phyloP scores from a whole-genome alignment of 2,797 vertebrate species.

The Enteromius thamalakanensis region DNA sequence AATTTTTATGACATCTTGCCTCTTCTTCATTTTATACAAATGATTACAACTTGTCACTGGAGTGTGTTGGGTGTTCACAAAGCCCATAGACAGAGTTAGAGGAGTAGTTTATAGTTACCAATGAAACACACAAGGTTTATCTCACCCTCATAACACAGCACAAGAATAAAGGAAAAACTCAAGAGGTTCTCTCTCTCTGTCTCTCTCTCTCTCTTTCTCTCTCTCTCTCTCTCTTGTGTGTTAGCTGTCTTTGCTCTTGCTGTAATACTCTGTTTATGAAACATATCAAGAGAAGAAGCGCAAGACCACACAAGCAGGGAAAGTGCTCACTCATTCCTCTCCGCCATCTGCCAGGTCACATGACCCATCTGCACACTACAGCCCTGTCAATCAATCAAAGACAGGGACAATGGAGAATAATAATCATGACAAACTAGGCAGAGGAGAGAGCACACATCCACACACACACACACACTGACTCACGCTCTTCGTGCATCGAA shows the following conservation, averaged over 20 bases:
- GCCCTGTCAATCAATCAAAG: slow-evolving; percentile 90
- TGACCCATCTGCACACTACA: slow-evolving; percentile 69
- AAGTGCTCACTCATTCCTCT: slow-evolving; percentile 70
- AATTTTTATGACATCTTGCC: background rate
- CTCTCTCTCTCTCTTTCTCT: slow-evolving; percentile 20
- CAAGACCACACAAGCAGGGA: slow-evolving; percentile 82
- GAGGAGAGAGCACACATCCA: slow-evolving; percentile 44
- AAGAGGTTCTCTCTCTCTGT: background rate
- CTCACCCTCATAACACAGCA: background rate
- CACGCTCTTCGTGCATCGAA: slow-evolving; percentile 65
- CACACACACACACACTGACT: slow-evolving; percentile 48
- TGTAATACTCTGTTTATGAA: slow-evolving; percentile 71
- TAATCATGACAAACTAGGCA: slow-evolving; percentile 57
- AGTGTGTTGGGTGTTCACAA: background rate
- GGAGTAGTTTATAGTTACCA: background rate
- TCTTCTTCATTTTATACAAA: background rate
- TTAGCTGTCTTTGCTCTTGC: slow-evolving; percentile 62
- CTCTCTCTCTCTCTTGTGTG: slow-evolving; percentile 2
- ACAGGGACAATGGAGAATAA: slow-evolving; percentile 66
- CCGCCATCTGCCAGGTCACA: slow-evolving; percentile 88
- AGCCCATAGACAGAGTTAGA: slow-evolving; percentile 2
- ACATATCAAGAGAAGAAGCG: slow-evolving; percentile 57
- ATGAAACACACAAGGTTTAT: slow-evolving; percentile 21
- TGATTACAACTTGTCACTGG: background rate
- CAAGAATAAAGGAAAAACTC: background rate